phyloP scores from a whole-genome alignment of 2,888 invertebrate species.

The Amphipyra berbera region DNA sequence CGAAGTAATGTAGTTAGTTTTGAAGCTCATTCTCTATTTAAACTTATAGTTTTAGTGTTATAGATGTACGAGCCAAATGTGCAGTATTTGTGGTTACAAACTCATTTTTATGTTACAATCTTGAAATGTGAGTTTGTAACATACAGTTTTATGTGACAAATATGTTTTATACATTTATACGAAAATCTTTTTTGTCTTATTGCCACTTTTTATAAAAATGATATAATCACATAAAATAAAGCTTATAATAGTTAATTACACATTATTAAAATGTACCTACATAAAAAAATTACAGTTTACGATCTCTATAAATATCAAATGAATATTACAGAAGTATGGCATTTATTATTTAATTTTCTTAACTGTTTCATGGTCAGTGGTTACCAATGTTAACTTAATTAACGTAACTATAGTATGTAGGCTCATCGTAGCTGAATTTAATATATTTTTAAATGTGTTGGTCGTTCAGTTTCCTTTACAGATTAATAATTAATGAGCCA shows the following conservation, averaged over 20 bases:
- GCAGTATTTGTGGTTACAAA: slow-evolving; percentile 33
- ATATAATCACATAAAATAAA: background rate
- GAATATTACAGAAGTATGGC: background rate
- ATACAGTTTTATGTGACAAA: too few species aligned
- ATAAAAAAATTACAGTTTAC: background rate
- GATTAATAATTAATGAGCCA: too few species aligned
- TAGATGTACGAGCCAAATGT: slow-evolving; percentile 42
- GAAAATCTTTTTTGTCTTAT: too few species aligned
- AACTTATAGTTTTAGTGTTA: slow-evolving; percentile 55
- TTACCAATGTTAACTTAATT: too few species aligned
- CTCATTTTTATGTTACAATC: background rate
- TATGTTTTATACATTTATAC: too few species aligned
- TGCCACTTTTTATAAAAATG: too few species aligned
- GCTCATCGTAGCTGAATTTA: too few species aligned
- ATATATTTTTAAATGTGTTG: too few species aligned
- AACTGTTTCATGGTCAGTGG: too few species aligned
- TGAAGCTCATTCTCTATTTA: slow-evolving; percentile 63
- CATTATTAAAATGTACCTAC: background rate
- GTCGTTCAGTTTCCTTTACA: too few species aligned
- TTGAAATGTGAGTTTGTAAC: slow-evolving; percentile 5
- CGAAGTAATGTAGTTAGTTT: slow-evolving; percentile 53
- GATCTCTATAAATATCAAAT: background rate
- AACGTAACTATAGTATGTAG: too few species aligned
- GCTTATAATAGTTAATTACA: background rate
- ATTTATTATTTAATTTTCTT: too few species aligned